Evolutionary conservation across 2,113 vertebrate genomes (phyloP).

Genomic region (Cephalopterus ornatus): DNA sequence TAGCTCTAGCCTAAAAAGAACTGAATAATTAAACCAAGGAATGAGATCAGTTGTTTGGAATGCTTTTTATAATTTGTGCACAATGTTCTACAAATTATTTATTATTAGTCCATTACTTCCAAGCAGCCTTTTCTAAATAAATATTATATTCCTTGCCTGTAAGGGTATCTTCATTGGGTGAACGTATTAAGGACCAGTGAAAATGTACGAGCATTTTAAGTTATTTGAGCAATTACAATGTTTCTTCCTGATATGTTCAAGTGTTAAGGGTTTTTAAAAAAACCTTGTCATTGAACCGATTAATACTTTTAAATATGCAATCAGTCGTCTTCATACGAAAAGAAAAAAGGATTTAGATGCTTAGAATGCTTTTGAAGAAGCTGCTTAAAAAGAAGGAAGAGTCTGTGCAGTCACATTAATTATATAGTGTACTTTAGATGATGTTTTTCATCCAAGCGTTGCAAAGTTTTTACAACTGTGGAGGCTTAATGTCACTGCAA

Average conservation of each 20-base stretch:
- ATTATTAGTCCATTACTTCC: constrained; percentile 5
- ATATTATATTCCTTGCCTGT: neutral
- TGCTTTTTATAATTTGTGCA: constrained; percentile 1
- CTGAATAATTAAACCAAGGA: constrained; percentile 66
- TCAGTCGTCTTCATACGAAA: constrained; percentile 1
- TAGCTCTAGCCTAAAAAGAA: constrained; percentile 31
- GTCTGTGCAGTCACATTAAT: constrained; percentile 28
- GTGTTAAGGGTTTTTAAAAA: neutral
- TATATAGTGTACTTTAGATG: constrained; percentile 18
- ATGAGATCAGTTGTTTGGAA: constrained; percentile 48
- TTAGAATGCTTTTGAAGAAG: constrained; percentile 38
- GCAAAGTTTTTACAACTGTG: constrained; percentile 32
- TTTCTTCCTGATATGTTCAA: neutral
- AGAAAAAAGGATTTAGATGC: constrained; percentile 1
- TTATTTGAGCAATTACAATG: neutral
- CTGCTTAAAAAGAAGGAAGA: neutral
- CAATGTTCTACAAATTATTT: constrained; percentile 32
- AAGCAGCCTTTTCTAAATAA: neutral
- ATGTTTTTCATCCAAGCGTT: constrained; percentile 9
- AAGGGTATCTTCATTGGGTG: neutral
- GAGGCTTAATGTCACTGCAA: constrained; percentile 15
- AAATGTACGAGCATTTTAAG: neutral
- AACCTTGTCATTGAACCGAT: neutral
- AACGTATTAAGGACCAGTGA: neutral
- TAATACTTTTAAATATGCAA: constrained; percentile 35